Evolutionary conservation across 2,888 invertebrate species (phyloP).

Genomic region (Agrochola lychnidis): DNA sequence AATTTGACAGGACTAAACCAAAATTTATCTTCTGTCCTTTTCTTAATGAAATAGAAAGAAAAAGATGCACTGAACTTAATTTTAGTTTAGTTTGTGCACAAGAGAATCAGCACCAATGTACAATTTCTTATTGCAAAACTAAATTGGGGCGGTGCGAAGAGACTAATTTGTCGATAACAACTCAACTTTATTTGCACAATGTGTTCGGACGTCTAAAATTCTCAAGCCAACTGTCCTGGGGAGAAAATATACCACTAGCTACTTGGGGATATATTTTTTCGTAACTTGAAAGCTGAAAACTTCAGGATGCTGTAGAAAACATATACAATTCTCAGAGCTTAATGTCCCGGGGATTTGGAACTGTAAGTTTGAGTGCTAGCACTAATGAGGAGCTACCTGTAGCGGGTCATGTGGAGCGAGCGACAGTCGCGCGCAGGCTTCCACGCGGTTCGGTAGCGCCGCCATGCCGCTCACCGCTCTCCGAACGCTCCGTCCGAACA

Average conservation of each 20-base stretch:
- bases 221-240: background rate
- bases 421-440: conserved; percentile 89
- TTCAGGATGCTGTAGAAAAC: conserved; percentile 59
- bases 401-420: conserved; percentile 82
- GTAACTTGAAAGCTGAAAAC: conserved; percentile 13
- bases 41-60: too few species aligned
- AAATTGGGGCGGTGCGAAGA: background rate
- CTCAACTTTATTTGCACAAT: conserved; percentile 15
- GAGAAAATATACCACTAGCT: background rate
- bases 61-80: too few species aligned
- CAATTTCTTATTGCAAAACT: background rate
- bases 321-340: conserved; percentile 68
- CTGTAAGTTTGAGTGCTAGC: conserved; percentile 76
- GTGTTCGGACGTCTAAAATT: conserved; percentile 10
- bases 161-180: conserved; percentile 15
- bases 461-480: conserved; percentile 76
- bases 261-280: conserved; percentile 6
- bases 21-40: too few species aligned
- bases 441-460: conserved; percentile 86
- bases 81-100: too few species aligned
- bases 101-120: too few species aligned
- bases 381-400: conserved; percentile 88
- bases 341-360: conserved; percentile 78
- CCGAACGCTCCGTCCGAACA: conserved; percentile 78
- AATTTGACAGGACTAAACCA: too few species aligned